Percentiles rank a stretch among this genome's conserved stretches.
phyloP scores from a whole-genome alignment of 1,140 invertebrate genomes.

The Episyrphus balteatus region DNA sequence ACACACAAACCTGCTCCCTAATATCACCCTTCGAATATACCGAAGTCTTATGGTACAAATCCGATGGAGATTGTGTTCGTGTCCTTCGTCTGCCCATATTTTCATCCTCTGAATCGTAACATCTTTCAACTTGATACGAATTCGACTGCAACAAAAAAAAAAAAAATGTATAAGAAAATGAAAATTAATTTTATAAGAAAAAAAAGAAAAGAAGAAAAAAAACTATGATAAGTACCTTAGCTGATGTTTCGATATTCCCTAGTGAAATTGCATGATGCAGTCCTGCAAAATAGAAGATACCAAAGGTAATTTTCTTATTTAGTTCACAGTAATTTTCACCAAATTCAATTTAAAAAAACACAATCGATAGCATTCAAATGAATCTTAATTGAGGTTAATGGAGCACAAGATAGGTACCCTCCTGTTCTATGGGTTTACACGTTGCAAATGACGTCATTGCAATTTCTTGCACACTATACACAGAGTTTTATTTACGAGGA shows the following conservation, averaged over 20 bases:
- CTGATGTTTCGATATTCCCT: conserved; percentile 37
- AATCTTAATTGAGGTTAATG: conserved; percentile 5
- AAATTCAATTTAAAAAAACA: background rate
- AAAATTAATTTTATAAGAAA: conserved; percentile 1
- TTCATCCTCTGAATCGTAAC: conserved; percentile 61
- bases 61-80: conserved; percentile 42
- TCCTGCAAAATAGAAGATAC: conserved; percentile 18
- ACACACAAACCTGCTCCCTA: conserved; percentile 52
- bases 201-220: background rate
- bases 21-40: conserved; percentile 84
- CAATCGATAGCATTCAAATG: conserved; percentile 8
- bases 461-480: no score
- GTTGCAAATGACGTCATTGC: no score
- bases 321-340: conserved; percentile 7
- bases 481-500: no score
- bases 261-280: conserved; percentile 38
- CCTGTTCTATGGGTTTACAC: no score
- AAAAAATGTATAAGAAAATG: conserved; percentile 1
- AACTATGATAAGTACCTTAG: conserved; percentile 27
- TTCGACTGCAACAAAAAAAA: conserved; percentile 40
- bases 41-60: conserved; percentile 44
- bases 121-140: conserved; percentile 49
- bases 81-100: conserved; percentile 47
- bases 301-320: conserved; percentile 4
- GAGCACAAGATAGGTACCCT: no score